Base-by-base conservation (phyloP, 2,888 invertebrate species). In the Apoda limacodes region DNA sequence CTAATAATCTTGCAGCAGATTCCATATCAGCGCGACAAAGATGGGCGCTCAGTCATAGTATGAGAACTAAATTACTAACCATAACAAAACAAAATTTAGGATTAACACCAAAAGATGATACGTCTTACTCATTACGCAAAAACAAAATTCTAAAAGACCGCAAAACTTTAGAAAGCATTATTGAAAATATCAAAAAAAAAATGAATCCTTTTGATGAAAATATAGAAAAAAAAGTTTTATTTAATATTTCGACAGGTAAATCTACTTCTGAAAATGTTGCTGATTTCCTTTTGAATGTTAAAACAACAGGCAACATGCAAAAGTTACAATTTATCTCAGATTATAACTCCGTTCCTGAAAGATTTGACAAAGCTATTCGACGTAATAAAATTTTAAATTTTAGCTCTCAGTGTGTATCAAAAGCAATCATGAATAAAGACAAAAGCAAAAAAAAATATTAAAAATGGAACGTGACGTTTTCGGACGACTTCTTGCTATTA, bases 11-110 rank as follows among this genome's bases (percentile, higher is more conserved):
- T 36, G 22, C 29, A 24, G 32, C 42, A 13, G 23, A 50, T 23
- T 50, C 50, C n/a, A 50, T 55, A 35, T 33, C 48, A 35, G 52
- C 51, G 34, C 32, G 53, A 14, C 45, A 55, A 40, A 36, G 54
- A 32, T 55, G 54, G 54, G 47, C 48, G 4, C 43, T 44, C 5
- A 54, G 49, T 37, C 55, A 55, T 28, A 52, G 48, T 37, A 45
- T 52, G 25, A 48, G 51, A 27, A 50, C 52, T 5, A 53, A 47
- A 32, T 46, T 55, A 21, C 21, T 55, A 34, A 21, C 42, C 12
- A 6, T 21, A 38, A 25, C 34, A 12, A 41, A 37, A 33, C 7
- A 17, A 28, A 21, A 38, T 19, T 26, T 34, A 10, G 38, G 47
- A 25, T 25, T 53, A 34, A 32, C 45, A 5, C 24, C 45, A 32